Percentiles rank a stretch among this genome's conserved stretches.
These are phyloP conservation scores for Xestoiulus laeticollis DNA, from an alignment of 2,888 invertebrate species.

Conservation along the genomic window DNA sequence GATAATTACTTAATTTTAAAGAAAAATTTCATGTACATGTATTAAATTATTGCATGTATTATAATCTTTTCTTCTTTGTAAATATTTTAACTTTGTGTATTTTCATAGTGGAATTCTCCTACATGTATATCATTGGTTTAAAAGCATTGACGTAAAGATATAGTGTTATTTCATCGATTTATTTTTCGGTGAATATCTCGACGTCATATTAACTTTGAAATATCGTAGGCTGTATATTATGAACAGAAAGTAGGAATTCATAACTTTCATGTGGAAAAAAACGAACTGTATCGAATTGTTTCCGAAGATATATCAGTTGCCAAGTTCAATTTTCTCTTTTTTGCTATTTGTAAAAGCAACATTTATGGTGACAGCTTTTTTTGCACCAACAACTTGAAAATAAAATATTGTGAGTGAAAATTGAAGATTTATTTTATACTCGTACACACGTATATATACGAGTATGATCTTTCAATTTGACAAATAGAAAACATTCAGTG, in stretches of 20 bases:
- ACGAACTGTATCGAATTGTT: background rate
- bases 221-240: background rate
- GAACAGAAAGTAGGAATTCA: conserved; percentile 27
- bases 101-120: no score
- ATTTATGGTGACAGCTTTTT: conserved; percentile 39
- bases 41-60: no score
- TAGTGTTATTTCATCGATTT: conserved; percentile 21
- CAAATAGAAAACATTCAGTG: background rate
- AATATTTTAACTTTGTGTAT: background rate
- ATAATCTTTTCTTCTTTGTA: no score
- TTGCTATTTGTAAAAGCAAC: conserved; percentile 3
- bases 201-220: background rate
- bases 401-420: conserved; percentile 6
- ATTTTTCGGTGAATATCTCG: conserved; percentile 21
- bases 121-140: background rate
- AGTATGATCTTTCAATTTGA: background rate
- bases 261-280: background rate
- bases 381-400: background rate
- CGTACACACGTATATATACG: background rate
- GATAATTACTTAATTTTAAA: no score
- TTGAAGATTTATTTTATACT: conserved; percentile 11
- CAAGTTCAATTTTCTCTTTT: background rate
- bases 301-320: background rate
- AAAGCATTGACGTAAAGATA: background rate
- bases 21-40: no score